Percentiles rank a stretch among this genome's conserved stretches.
These are phyloP conservation scores for Agrotis puta DNA, from an alignment of 2,888 invertebrate genomes.

Conservation along the genomic window DNA sequence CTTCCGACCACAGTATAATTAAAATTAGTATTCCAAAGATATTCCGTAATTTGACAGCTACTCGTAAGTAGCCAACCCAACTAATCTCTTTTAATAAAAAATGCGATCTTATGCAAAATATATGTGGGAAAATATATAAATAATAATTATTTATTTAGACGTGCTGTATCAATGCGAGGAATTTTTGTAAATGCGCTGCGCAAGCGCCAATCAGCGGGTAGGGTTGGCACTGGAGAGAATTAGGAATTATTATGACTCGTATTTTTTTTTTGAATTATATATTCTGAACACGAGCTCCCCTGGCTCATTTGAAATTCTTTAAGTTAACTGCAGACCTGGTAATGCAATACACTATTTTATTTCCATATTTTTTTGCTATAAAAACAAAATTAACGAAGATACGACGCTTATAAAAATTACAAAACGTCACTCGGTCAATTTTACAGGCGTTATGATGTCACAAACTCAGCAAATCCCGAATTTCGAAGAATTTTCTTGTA, in stretches of 20 bases:
- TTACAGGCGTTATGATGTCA: too few relatives aligned
- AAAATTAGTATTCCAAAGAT: conserved; percentile 17
- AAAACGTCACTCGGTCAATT: too few relatives aligned
- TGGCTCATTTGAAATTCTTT: too few relatives aligned
- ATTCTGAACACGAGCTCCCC: too few relatives aligned
- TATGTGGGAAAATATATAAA: conserved; percentile 60
- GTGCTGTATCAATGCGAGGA: conserved; percentile 79
- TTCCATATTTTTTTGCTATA: too few relatives aligned
- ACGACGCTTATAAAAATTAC: too few relatives aligned
- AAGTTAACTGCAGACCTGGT: too few relatives aligned
- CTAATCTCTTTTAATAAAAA: conserved; percentile 2
- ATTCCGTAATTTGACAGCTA: conserved; percentile 44
- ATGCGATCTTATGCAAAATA: conserved; percentile 53
- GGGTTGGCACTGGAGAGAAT: conserved; percentile 72
- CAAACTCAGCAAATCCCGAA: too few relatives aligned
- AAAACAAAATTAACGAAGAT: too few relatives aligned
- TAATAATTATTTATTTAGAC: conserved; percentile 59
- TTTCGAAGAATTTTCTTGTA: too few relatives aligned
- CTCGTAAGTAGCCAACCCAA: neutral
- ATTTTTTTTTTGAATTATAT: neutral
- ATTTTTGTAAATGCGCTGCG: conserved; percentile 85
- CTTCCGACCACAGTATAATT: conserved; percentile 14
- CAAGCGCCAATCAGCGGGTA: conserved; percentile 79
- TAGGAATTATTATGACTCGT: neutral
- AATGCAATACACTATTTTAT: too few relatives aligned